Evolutionary conservation across 2,888 invertebrate species (phyloP), one percentile per base, ranked within the genome.

Genomic region (Heliconius aoede): DNA sequence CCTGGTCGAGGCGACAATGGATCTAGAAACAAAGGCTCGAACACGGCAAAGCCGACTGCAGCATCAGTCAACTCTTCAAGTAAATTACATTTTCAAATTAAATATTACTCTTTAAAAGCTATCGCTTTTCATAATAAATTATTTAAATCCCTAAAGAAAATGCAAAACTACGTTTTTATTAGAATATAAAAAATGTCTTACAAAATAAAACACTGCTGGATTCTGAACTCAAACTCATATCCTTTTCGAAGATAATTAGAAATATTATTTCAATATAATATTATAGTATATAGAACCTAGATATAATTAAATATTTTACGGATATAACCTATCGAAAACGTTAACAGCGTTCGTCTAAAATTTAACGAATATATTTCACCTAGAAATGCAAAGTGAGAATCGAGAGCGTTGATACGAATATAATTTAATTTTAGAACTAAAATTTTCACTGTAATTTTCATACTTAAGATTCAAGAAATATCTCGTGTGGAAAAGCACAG

Each of bases 401-500:
- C 15, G 60, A 3, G 51, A 30, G 24, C 69, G 30, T 69, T 55
- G 13, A 30, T 15, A n/a, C 15, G 51, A 64, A 58, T 26, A 40
- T 58, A 64, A 76, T 55, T 76, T 58, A 55, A 72, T 36, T 55
- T 58, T 28, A 46, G 61, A 72, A 36, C 28, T 46, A 18, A 46
- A 61, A 74, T 36, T 40, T 76, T 26, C 28, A 71, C 72, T 36
- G 36, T 26, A 64, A 46, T 60, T 28, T 68, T 61, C 65, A 67
- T 65, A 65, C 68, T 46, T 72, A 60, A 94, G 93, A 88, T 90
- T 64, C 86, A 90, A 86, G 92, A 92, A 86, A 88, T 91, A 84
- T 90, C 92, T 74, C 88, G 88, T 21, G 86, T 90, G 74, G 91
- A 92, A 85, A 90, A 90, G 85, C 92, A 93, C 78, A 90, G 85